These are phyloP conservation scores for Euspilapteryx auroguttella DNA, from an alignment of 2,888 invertebrate species.

Conservation along the genomic window DNA sequence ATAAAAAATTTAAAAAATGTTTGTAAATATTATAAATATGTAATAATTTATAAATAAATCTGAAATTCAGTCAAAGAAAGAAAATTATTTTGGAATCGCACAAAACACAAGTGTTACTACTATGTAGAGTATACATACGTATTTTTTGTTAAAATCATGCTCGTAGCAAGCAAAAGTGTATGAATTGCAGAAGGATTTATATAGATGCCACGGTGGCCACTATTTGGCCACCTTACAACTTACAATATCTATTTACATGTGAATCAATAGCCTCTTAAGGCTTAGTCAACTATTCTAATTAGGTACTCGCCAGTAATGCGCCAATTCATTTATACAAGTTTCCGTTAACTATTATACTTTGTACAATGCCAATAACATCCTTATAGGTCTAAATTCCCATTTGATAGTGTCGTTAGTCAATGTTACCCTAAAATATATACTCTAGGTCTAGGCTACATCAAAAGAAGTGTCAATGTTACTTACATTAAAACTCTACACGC, in stretches of 20 bases:
- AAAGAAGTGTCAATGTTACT: constrained; percentile 57
- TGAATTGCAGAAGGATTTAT: too few relatives aligned
- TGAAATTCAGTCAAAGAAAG: too few relatives aligned
- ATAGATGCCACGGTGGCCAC: too few relatives aligned
- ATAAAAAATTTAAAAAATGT: too few relatives aligned
- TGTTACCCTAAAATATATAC: too few relatives aligned
- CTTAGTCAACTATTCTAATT: constrained; percentile 53
- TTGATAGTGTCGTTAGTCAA: constrained; percentile 52
- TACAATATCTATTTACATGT: constrained; percentile 37
- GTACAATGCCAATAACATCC: constrained; percentile 56
- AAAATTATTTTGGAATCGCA: too few relatives aligned
- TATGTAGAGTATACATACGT: too few relatives aligned
- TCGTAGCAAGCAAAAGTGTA: too few relatives aligned
- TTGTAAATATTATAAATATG: too few relatives aligned
- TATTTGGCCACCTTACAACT: constrained; percentile 32
- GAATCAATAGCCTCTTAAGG: constrained; percentile 43
- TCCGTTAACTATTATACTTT: constrained; percentile 55
- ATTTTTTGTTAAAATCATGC: too few relatives aligned
- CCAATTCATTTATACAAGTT: constrained; percentile 43
- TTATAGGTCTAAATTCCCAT: constrained; percentile 41
- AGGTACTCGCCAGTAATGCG: constrained; percentile 63
- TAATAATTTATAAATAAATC: too few relatives aligned
- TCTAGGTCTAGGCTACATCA: constrained; percentile 22
- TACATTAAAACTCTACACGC: constrained; percentile 39
- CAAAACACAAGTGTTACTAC: too few relatives aligned